These are phyloP conservation scores for Schizothorax lantsangensis DNA, from an alignment of 2,797 vertebrate genomes.

Conservation along the genomic window DNA sequence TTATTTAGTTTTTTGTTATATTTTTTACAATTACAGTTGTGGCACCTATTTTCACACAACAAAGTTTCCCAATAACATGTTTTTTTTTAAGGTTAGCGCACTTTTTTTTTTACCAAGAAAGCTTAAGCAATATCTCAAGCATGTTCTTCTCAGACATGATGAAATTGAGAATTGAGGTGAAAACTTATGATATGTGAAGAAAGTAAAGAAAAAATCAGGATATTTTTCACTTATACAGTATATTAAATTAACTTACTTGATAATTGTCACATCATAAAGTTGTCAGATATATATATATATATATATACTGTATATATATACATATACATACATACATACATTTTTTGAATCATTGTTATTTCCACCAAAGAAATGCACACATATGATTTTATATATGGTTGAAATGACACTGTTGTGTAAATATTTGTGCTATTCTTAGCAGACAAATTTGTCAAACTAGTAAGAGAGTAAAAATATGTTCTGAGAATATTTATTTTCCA, in stretches of 20 bases:
- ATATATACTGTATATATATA: no score
- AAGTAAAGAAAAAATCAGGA: background rate
- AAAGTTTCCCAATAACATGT: rapidly evolving
- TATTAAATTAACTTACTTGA: no score
- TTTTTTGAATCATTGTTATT: background rate
- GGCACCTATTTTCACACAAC: background rate
- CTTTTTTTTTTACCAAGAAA: background rate
- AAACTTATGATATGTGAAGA: background rate
- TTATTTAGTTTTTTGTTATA: background rate
- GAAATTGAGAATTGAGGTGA: no score
- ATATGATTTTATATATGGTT: background rate
- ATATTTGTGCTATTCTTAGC: background rate
- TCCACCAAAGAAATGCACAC: background rate
- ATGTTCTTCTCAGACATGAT: background rate
- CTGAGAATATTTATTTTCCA: background rate
- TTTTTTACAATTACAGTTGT: background rate
- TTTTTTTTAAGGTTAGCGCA: background rate
- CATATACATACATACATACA: no score
- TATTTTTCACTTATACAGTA: no score
- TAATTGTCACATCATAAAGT: no score
- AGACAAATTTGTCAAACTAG: background rate
- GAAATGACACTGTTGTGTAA: background rate
- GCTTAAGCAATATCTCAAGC: background rate
- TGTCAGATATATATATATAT: no score
- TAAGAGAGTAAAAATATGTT: background rate